These are phyloP conservation scores for Nephila pilipes DNA, from an alignment of 1,140 invertebrate species.

Conservation along the genomic window DNA sequence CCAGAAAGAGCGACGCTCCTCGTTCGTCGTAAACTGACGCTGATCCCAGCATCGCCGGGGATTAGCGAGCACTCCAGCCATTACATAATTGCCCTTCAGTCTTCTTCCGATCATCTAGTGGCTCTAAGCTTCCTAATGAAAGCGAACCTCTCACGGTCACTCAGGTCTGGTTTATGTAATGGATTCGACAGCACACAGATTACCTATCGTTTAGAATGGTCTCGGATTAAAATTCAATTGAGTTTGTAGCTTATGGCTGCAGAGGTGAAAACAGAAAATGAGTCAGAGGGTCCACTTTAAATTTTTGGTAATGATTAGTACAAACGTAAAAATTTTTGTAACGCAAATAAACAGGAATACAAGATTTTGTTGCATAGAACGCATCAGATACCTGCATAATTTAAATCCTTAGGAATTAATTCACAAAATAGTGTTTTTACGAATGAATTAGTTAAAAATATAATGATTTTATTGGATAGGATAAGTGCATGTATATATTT, in stretches of 20 bases:
- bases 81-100: constrained; percentile 11
- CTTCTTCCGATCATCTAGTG: neutral
- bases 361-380: no score
- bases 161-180: neutral
- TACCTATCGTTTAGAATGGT: neutral
- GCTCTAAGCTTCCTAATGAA: neutral
- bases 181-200: neutral
- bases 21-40: neutral
- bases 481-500: no score
- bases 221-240: constrained; percentile 3
- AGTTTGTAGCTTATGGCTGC: neutral
- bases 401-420: no score
- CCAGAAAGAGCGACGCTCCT: neutral
- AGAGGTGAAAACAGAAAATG: no score
- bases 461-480: no score
- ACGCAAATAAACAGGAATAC: no score
- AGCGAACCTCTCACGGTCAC: neutral
- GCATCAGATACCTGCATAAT: no score
- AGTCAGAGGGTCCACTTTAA: no score
- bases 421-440: no score
- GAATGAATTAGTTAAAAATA: no score
- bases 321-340: no score
- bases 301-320: no score
- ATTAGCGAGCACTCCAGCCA: neutral
- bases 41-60: neutral